phyloP scores from a whole-genome alignment of 2,888 invertebrate species.

The Campaea margaritaria region DNA sequence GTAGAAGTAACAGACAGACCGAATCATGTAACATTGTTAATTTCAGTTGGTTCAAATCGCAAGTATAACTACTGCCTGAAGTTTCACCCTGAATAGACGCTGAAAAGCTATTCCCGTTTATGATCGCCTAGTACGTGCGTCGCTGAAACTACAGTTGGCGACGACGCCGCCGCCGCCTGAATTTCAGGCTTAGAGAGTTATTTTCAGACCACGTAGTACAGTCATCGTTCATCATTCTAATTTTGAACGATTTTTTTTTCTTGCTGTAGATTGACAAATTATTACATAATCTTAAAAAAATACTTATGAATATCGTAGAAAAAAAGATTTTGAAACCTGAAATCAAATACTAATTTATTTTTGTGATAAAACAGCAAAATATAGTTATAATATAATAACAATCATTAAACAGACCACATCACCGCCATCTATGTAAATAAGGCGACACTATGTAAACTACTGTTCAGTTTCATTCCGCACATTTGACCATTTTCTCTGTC shows the following conservation, averaged over 20 bases:
- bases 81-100: constrained; percentile 37
- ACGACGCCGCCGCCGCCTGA: constrained; percentile 50
- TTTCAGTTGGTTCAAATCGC: not conserved
- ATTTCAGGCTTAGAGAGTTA: constrained; percentile 38
- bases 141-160: constrained; percentile 74
- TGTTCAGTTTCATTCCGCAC: too few species aligned
- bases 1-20: too few species aligned
- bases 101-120: constrained; percentile 61
- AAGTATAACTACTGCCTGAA: constrained; percentile 6
- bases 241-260: not conserved
- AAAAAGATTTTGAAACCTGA: too few species aligned
- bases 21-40: too few species aligned
- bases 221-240: too few species aligned
- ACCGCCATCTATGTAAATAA: constrained; percentile 11
- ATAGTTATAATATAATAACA: not conserved
- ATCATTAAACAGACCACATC: not conserved
- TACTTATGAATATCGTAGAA: not conserved
- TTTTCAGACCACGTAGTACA: not conserved
- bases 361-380: too few species aligned
- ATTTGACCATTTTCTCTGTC: too few species aligned
- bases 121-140: constrained; percentile 67
- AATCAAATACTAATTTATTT: not conserved
- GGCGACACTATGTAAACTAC: too few species aligned
- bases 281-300: not conserved
- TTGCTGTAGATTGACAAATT: too few species aligned